Evolutionary conservation across 2,888 invertebrate genomes (phyloP).

Genomic region (Biston betularia): DNA sequence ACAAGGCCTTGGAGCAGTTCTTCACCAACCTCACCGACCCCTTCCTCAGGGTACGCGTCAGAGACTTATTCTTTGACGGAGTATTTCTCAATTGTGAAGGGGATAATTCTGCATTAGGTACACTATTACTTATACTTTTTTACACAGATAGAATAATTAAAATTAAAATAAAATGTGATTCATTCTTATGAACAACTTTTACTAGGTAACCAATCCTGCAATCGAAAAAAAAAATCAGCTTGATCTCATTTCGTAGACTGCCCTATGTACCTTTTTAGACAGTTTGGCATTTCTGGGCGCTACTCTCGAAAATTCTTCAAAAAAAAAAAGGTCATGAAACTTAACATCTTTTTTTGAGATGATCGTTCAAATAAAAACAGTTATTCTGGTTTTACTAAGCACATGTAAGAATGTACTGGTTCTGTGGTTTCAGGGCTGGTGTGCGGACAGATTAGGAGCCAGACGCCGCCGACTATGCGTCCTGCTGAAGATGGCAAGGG

Average conservation of each 20-base stretch:
- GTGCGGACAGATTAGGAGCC: slow-evolving; percentile 70
- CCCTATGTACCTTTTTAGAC: no score
- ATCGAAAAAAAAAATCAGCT: no score
- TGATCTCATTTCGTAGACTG: no score
- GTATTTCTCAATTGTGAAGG: slow-evolving; percentile 81
- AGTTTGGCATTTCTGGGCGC: no score
- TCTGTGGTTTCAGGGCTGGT: slow-evolving; percentile 64
- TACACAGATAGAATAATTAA: neutral
- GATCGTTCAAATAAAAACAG: no score
- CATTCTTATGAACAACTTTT: no score
- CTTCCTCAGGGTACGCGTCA: slow-evolving; percentile 80
- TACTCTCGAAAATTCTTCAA: no score
- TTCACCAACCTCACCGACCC: slow-evolving; percentile 80
- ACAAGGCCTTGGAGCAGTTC: slow-evolving; percentile 81
- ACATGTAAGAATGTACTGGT: neutral
- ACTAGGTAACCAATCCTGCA: no score
- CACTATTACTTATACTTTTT: slow-evolving; percentile 42
- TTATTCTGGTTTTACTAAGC: no score
- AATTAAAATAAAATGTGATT: no score
- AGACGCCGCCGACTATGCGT: slow-evolving; percentile 77
- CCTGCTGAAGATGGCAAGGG: slow-evolving; percentile 74
- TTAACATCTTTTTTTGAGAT: no score
- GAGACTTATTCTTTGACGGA: slow-evolving; percentile 86
- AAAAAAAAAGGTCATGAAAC: no score
- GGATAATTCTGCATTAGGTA: slow-evolving; percentile 75